Evolutionary conservation across 2,888 invertebrate genomes (phyloP), one percentile per base, ranked within the genome.

Genomic region (Nesidiocoris tenuis): DNA sequence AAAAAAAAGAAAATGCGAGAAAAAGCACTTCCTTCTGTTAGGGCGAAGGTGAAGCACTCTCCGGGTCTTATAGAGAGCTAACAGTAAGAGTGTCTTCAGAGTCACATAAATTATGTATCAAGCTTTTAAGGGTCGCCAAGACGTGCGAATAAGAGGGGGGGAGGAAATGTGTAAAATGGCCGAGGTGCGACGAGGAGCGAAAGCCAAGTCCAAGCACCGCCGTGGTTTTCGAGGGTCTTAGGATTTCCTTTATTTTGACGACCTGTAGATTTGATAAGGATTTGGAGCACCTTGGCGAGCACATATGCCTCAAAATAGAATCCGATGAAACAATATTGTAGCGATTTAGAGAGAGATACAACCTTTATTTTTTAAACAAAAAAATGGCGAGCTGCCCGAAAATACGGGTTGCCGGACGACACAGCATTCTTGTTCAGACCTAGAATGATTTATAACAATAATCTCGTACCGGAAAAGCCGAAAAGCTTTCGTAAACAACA

Each of bases 101-200:
- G 76, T 70, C 74, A 77, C 76, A 77, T 77, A 77, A 77, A 77
- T 77, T 77, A 77, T 77, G 77, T 77, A 77, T 77, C 77, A 77
- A 76, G 77, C 77, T 77, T 77, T 77, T 77, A 77, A 76, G 77
- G 77, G 68, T 39, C 39, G 39, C 39, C 39, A 12, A 39, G 39
- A 39, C 3, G 39, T 39, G 39, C 39, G 39, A 39, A 39, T 39
- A 68, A 67, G 67, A 59, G 66, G 19, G 75, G 54, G 61, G 12
- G 67, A 68, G 68, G 63, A 63, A 22, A 22, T 17, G 63, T 12
- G 16, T 21, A 19, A 22, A 22, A 63, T 39, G 39, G 3, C 39
- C 12, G 12, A 39, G 39, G 39, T 39, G 39, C 39, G 39, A 39
- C 39, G 12, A 39, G 39, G 12, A 39, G 17, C 59, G 59, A 59